Evolutionary conservation across 30 jellyfish, hydroid and myxozoan species (phyloP), one percentile per base, ranked within the genome.

Genomic region (Hydractinia symbiolongicarpus): DNA sequence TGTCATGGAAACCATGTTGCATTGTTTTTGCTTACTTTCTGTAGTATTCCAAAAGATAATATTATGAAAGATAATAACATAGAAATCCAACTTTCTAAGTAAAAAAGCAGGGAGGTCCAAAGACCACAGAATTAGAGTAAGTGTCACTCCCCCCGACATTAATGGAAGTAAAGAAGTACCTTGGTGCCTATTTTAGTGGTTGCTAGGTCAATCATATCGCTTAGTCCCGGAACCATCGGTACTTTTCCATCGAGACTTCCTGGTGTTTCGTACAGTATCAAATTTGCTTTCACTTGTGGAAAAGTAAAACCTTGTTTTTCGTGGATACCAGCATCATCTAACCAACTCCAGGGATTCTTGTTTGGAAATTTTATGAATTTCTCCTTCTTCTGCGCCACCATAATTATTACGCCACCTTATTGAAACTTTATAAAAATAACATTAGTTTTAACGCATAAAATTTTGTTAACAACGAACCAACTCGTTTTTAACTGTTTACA

Each of bases 131-230:
- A n/a, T n/a, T n/a, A n/a, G 44, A 30, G 44, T 30, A 30, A 30
- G 44, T 2, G 2, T 2, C 44, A 30, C 44, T 30, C 44, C 44
- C 2, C n/a, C n/a, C n/a, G n/a, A n/a, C n/a, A n/a, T n/a, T n/a
- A n/a, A n/a, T n/a, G 11, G 4, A 9, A 79, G 5, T 4, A 54
- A 15, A 51, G 11, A 1, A 54, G 54, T 69, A 91, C 98, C 96
- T 91, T 86, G 19, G 95, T 86, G 21, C 98, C 98, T 14, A 91
- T 77, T 67, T 87, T 83, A n/a, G 98, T 91, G 50, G 96, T 91
- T 70, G 91, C 67, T 7, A 91, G 71, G 71, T 61, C 84, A 53
- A 86, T 88, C 7, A 53, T 30, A 17, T 79, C 86, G 40, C 76
- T 86, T 1, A 79, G 89, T 49, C 90, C 95, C 54, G 95, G 98